Conservation (phyloP, 2,797 vertebrate genomes). For the Ambastaia sidthimunki region DNA sequence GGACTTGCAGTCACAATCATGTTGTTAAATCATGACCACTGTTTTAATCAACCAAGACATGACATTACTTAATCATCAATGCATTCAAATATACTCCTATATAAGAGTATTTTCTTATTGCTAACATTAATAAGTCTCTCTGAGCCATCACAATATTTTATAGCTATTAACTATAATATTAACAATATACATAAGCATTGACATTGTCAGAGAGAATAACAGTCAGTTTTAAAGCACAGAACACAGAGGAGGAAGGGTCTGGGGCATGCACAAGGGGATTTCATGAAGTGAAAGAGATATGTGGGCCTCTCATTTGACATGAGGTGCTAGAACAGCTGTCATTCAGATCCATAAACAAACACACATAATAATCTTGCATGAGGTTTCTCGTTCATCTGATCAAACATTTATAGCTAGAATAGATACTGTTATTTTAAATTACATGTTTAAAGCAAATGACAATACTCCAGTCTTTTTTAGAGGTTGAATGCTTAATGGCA, state of each 20-base stretch:
- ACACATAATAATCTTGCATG: slow-evolving; percentile 65
- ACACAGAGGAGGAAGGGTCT: slow-evolving; percentile 56
- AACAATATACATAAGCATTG: slow-evolving; percentile 61
- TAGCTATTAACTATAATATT: slow-evolving; percentile 53
- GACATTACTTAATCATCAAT: slow-evolving; percentile 65
- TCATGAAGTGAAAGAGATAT: slow-evolving; percentile 52
- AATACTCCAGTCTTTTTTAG: slow-evolving; percentile 62
- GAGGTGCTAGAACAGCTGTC: slow-evolving; percentile 66
- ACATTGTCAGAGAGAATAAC: slow-evolving; percentile 75
- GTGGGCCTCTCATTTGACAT: slow-evolving; percentile 62
- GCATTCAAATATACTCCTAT: slow-evolving; percentile 76
- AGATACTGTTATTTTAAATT: slow-evolving; percentile 46
- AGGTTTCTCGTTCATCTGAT: slow-evolving; percentile 62
- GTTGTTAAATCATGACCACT: slow-evolving; percentile 58
- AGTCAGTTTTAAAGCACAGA: slow-evolving; percentile 71
- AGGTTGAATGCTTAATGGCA: slow-evolving; percentile 67
- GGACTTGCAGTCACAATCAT: slow-evolving; percentile 50
- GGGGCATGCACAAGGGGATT: slow-evolving; percentile 73
- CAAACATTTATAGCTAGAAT: slow-evolving; percentile 47
- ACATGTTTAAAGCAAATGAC: slow-evolving; percentile 66
- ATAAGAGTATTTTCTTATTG: slow-evolving; percentile 76
- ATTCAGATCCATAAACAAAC: slow-evolving; percentile 57
- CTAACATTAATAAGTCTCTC: slow-evolving; percentile 75
- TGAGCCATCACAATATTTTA: slow-evolving; percentile 64
- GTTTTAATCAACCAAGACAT: slow-evolving; percentile 35